Conservation (phyloP, 2,797 vertebrate species). For the Gymnocypris eckloni region DNA sequence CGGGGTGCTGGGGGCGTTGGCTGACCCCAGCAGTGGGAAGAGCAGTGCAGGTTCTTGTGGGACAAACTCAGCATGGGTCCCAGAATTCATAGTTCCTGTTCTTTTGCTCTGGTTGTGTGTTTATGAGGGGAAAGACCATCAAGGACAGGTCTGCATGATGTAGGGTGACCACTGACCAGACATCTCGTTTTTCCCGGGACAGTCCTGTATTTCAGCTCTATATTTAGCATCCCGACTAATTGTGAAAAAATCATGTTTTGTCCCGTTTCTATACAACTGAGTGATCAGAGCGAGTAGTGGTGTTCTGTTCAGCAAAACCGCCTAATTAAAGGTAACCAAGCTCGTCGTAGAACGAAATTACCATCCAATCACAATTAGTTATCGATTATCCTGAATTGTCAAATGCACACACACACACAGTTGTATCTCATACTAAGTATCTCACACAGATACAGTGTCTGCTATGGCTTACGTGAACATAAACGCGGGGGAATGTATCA, state of each 20-base stretch:
- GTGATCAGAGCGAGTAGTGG: neutral
- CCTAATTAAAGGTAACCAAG: neutral
- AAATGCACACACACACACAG: neutral
- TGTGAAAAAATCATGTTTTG: too few relatives aligned
- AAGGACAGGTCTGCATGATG: neutral
- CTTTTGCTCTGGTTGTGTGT: neutral
- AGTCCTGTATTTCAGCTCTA: neutral
- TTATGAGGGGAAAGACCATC: neutral
- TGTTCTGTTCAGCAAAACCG: neutral
- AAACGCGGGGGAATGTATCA: neutral
- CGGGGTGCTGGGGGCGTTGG: slow-evolving; percentile 58
- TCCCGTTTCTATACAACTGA: too few relatives aligned
- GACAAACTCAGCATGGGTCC: slow-evolving; percentile 54
- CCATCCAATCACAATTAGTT: neutral
- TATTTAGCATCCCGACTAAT: too few relatives aligned
- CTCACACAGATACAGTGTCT: neutral
- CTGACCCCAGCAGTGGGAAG: slow-evolving; percentile 62
- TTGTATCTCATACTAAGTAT: neutral
- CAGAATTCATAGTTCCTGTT: slow-evolving; percentile 20
- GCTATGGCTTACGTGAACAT: neutral
- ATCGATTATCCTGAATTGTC: neutral
- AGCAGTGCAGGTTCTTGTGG: slow-evolving; percentile 35
- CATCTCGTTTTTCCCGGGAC: neutral
- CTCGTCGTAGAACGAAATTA: neutral
- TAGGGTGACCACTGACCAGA: neutral